Percentiles rank a stretch among this genome's conserved stretches.
These are phyloP conservation scores for Hipposideros armiger DNA, from an alignment of 2,113 vertebrate genomes.

Conservation along the genomic window DNA sequence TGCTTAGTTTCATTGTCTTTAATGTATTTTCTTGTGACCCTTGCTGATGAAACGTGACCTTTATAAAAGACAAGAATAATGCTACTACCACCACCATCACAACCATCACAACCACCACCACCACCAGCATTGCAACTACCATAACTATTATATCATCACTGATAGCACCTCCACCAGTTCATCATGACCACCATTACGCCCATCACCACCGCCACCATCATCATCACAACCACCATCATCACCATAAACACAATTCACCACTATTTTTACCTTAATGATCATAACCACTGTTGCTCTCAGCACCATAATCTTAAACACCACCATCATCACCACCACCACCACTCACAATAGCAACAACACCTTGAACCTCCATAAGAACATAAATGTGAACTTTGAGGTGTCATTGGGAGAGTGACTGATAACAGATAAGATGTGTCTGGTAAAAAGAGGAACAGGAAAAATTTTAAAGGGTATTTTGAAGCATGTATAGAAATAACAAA, in stretches of 20 bases:
- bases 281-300: not conserved
- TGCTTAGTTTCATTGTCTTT: not conserved
- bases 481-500: not conserved
- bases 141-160: rapidly evolving
- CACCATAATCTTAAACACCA: not conserved
- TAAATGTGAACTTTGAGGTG: not conserved
- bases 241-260: no score
- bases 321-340: no score
- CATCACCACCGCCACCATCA: no score
- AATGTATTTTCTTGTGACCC: not conserved
- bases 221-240: rapidly evolving
- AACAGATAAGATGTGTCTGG: not conserved
- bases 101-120: not conserved
- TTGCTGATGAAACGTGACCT: not conserved
- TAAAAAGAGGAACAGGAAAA: not conserved
- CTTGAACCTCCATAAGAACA: not conserved
- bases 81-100: rapidly evolving
- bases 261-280: not conserved
- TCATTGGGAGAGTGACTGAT: not conserved
- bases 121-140: not conserved
- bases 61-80: not conserved
- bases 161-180: not conserved
- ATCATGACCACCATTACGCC: rapidly evolving
- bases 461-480: not conserved
- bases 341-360: not conserved